These are phyloP conservation scores for Fabriciana adippe DNA, from an alignment of 2,888 invertebrate genomes.

Conservation along the genomic window DNA sequence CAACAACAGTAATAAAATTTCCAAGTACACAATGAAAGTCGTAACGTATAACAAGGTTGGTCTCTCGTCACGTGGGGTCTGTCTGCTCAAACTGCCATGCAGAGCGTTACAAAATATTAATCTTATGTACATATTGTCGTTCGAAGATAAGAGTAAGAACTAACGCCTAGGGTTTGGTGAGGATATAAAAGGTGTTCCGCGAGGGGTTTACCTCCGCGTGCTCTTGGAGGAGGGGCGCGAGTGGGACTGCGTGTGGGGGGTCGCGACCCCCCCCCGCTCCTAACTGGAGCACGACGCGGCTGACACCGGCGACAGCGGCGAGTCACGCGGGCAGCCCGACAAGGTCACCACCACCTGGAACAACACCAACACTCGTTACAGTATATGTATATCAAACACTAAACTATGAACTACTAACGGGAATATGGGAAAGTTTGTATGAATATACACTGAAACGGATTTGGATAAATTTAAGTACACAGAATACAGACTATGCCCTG, in stretches of 20 bases:
- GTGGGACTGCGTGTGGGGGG: slow-evolving; percentile 78
- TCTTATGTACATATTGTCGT: slow-evolving; percentile 83
- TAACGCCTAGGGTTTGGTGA: slow-evolving; percentile 64
- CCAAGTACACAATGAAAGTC: slow-evolving; percentile 18
- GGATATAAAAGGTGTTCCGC: slow-evolving; percentile 58
- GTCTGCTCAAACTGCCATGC: slow-evolving; percentile 61
- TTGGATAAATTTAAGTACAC: no score
- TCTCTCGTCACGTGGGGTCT: slow-evolving; percentile 35
- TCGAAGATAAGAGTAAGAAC: slow-evolving; percentile 77
- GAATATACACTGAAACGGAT: no score
- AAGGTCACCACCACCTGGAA: slow-evolving; percentile 89
- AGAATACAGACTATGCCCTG: no score
- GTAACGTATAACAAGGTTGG: slow-evolving; percentile 21
- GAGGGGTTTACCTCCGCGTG: slow-evolving; percentile 78
- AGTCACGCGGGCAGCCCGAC: slow-evolving; percentile 94
- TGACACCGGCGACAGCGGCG: slow-evolving; percentile 92
- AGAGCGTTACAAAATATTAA: slow-evolving; percentile 74
- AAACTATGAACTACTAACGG: no score
- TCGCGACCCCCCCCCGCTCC: slow-evolving; percentile 83
- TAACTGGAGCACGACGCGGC: slow-evolving; percentile 97
- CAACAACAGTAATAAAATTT: slow-evolving; percentile 29
- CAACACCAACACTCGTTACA: background rate
- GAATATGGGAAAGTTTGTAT: no score
- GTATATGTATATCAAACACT: background rate
- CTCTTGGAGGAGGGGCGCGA: slow-evolving; percentile 81